Evolutionary conservation across 2,113 vertebrate species (phyloP).

Genomic region (Corythornis vintsioides): DNA sequence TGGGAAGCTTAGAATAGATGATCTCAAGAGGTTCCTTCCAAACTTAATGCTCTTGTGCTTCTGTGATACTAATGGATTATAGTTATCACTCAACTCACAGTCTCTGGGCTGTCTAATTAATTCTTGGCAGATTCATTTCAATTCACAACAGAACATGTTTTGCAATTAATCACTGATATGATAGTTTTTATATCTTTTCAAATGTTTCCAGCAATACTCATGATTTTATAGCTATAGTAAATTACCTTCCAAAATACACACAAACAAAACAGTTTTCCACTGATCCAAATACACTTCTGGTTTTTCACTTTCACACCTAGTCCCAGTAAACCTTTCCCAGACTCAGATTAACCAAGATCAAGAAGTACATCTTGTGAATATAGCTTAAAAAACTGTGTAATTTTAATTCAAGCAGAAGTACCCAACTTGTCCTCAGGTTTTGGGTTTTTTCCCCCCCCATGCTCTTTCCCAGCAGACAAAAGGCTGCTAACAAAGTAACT

Average conservation of each 20-base stretch:
- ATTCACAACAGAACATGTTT: neutral
- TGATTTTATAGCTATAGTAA: neutral
- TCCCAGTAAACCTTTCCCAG: neutral
- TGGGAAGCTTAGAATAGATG: neutral
- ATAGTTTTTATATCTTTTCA: neutral
- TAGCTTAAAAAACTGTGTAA: neutral
- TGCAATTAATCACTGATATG: neutral
- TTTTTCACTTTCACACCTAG: neutral
- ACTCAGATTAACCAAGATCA: neutral
- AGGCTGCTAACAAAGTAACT: neutral
- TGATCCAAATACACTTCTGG: neutral
- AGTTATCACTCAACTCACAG: neutral
- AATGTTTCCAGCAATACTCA: neutral
- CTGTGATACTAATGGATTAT: neutral
- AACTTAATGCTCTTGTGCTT: neutral
- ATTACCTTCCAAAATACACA: neutral
- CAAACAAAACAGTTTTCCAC: neutral
- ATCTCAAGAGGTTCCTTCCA: neutral
- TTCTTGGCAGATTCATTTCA: neutral
- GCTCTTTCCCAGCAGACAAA: neutral
- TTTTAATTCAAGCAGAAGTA: neutral
- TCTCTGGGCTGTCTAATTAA: neutral
- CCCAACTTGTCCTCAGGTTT: rapidly evolving
- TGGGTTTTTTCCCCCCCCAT: rapidly evolving
- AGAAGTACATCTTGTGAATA: neutral